These are phyloP conservation scores for Pseudococcus jackbeardsleyi DNA, from an alignment of 2,888 invertebrate species.

Conservation along the genomic window DNA sequence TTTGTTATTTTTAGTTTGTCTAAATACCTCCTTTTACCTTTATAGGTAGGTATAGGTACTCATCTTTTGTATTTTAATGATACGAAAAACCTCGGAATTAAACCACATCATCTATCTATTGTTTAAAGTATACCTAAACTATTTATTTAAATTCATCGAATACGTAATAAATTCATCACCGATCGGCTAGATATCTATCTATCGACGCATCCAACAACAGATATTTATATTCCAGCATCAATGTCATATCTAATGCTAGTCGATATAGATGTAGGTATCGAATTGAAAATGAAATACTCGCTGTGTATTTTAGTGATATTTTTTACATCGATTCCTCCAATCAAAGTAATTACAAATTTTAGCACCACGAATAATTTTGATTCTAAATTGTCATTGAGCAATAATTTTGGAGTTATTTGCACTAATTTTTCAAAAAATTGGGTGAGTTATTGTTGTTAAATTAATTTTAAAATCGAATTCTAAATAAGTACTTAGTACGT, in stretches of 20 bases:
- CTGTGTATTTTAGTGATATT: background rate
- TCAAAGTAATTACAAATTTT: background rate
- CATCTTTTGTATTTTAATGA: too few relatives aligned
- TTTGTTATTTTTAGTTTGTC: too few relatives aligned
- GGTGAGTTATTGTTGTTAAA: background rate
- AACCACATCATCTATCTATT: too few relatives aligned
- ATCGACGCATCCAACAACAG: too few relatives aligned
- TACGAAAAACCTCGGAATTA: too few relatives aligned
- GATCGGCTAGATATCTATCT: background rate
- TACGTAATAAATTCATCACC: slow-evolving; percentile 23
- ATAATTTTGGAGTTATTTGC: background rate
- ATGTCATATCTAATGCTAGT: background rate
- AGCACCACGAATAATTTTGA: background rate
- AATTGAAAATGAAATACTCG: background rate
- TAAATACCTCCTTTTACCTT: too few relatives aligned
- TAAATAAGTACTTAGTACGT: too few relatives aligned
- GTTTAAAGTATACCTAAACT: background rate
- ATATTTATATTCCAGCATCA: background rate
- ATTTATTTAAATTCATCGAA: slow-evolving; percentile 44
- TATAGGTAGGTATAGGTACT: too few relatives aligned
- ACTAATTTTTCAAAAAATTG: background rate
- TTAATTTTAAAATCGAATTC: background rate
- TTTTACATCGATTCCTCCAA: background rate
- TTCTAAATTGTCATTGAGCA: background rate
- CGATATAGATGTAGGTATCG: background rate